These are phyloP conservation scores for Anas platyrhynchos DNA, from an alignment of 2,113 vertebrate genomes.

Conservation along the genomic window DNA sequence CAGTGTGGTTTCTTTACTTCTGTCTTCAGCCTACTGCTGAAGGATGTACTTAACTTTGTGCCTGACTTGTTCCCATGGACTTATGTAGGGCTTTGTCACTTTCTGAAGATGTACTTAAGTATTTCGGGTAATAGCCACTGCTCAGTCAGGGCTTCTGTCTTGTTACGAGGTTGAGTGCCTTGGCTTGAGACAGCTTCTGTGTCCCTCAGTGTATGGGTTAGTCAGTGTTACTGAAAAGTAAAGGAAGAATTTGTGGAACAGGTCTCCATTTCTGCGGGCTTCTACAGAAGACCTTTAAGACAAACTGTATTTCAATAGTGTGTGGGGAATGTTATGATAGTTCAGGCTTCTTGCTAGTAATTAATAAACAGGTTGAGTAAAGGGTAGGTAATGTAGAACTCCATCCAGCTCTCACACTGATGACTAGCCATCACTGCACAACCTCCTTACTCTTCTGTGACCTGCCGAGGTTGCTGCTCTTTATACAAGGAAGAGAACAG, in stretches of 20 bases:
- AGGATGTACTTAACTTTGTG: rapidly evolving
- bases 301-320: background rate
- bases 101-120: background rate
- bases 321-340: background rate
- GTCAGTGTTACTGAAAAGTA: background rate
- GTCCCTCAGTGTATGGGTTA: background rate
- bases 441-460: background rate
- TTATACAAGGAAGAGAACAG: background rate
- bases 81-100: background rate
- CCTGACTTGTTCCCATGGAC: background rate
- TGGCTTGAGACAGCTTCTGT: background rate
- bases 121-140: background rate
- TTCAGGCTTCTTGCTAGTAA: background rate
- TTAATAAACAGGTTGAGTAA: slow-evolving; percentile 5
- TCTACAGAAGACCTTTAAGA: background rate
- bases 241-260: background rate
- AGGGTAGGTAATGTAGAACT: background rate
- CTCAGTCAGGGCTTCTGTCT: background rate
- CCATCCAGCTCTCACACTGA: background rate
- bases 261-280: background rate
- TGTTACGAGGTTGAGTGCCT: background rate
- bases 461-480: background rate
- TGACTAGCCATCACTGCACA: background rate
- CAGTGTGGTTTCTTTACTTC: background rate
- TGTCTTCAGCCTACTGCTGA: background rate